These are phyloP conservation scores for Agrotis ipsilon DNA, from an alignment of 2,888 invertebrate genomes.

Conservation along the genomic window DNA sequence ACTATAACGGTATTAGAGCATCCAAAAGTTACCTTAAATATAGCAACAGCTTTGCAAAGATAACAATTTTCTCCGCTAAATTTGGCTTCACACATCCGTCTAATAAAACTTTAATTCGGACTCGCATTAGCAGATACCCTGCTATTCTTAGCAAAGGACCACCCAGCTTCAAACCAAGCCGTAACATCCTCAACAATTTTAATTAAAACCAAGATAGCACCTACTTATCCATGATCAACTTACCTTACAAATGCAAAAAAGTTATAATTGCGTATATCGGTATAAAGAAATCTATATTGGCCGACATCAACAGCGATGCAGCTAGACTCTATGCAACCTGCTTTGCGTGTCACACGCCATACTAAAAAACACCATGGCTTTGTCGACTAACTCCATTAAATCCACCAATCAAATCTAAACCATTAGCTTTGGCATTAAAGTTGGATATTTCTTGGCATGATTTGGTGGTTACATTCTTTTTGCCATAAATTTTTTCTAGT, in stretches of 20 bases:
- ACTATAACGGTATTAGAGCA: too few relatives aligned
- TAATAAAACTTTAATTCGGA: slow-evolving; percentile 1
- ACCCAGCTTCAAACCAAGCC: slow-evolving; percentile 26
- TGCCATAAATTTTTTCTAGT: slow-evolving; percentile 48
- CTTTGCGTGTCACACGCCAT: slow-evolving; percentile 86
- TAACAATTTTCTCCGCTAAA: neutral
- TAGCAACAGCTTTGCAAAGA: neutral
- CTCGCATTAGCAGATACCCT: slow-evolving; percentile 5
- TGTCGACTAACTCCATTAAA: slow-evolving; percentile 49
- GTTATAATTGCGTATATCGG: slow-evolving; percentile 80
- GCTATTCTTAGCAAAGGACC: slow-evolving; percentile 30
- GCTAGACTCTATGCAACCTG: slow-evolving; percentile 81
- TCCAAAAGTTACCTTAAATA: neutral
- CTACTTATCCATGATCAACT: slow-evolving; percentile 55
- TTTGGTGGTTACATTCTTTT: slow-evolving; percentile 47
- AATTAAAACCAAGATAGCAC: slow-evolving; percentile 52
- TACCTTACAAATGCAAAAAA: slow-evolving; percentile 61
- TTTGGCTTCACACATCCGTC: neutral
- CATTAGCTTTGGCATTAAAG: neutral
- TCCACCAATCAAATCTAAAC: slow-evolving; percentile 37
- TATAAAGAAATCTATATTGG: slow-evolving; percentile 81
- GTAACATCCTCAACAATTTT: slow-evolving; percentile 30
- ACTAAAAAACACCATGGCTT: slow-evolving; percentile 50
- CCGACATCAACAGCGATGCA: slow-evolving; percentile 81
- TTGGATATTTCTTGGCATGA: slow-evolving; percentile 31